Evolutionary conservation across 2,797 vertebrate genomes (phyloP), one percentile per base, ranked within the genome.

Genomic region (Choloepus didactylus): DNA sequence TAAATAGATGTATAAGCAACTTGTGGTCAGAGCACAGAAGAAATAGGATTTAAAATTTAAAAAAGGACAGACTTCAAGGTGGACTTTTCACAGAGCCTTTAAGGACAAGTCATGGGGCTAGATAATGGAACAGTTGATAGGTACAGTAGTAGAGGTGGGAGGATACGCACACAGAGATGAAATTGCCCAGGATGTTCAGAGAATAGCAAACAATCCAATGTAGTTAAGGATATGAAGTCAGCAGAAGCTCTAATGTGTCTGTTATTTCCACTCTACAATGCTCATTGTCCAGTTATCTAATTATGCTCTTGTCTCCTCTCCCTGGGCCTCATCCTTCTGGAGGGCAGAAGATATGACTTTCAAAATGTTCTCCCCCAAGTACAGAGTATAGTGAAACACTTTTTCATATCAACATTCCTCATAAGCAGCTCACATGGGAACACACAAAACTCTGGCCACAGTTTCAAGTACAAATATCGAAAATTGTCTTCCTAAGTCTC

Each of bases 51-150:
- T 25, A 49, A 75, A 80, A 70, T 35, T 35, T 49, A 12, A 44
- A 70, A 91, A 76, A 66, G 29, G 38, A 85, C 18, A 76, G n/a
- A 87, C 27, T 60, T 93, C 67, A 64, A 80, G 72, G 60, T 83
- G 25, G 44, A 85, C 73, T 85, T 76, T 56, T 70, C 79, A 79
- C 29, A 49, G 31, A 16, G 9, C 18, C 44, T 67, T 69, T 56
- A 80, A 44, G 60, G 29, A 64, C 15, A 87, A 94, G 31, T 72
- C 44, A 49, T 38, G 35, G n/a, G 27, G 25, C 31, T 31, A 44
- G 41, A 76, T 44, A 6, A 23, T 60, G 54, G 46, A 16, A n/a
- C 8, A 35, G 66, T 21, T 66, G 46, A 75, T 2, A 3, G 7
- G 15, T 38, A 73, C 46, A 11, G 14, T 35, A 9, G 23, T 21